phyloP scores from a whole-genome alignment of 2,797 vertebrate species.

The Streptopelia turtur region DNA sequence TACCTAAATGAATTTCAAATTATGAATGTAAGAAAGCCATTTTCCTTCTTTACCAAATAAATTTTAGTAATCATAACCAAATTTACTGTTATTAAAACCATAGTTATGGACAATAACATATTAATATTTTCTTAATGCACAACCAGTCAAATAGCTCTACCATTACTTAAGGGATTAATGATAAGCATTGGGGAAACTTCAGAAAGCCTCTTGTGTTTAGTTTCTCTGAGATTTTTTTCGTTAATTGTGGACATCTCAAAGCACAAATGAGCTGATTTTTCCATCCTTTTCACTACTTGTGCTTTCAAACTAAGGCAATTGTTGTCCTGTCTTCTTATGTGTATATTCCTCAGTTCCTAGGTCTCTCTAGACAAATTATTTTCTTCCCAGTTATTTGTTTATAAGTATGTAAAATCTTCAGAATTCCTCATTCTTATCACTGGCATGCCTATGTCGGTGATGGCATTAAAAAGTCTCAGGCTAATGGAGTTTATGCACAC shows the following conservation, averaged over 20 bases:
- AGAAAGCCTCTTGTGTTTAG: background rate
- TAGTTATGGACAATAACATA: background rate
- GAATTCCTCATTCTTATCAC: background rate
- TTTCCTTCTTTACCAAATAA: background rate
- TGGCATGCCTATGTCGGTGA: background rate
- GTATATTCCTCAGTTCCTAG: background rate
- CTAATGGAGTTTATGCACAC: background rate
- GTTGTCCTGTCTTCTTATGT: background rate
- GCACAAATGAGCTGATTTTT: background rate
- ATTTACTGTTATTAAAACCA: background rate
- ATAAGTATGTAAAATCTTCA: background rate
- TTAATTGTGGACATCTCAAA: background rate
- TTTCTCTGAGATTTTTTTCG: background rate
- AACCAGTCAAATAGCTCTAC: background rate
- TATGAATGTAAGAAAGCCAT: background rate
- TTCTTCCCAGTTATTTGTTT: background rate
- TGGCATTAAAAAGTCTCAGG: background rate
- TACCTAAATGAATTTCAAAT: background rate
- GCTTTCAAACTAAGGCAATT: background rate
- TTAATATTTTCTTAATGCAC: background rate
- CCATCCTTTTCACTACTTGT: background rate
- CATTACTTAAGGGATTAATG: background rate
- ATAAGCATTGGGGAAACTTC: background rate
- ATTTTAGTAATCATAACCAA: background rate
- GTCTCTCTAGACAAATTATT: background rate